phyloP scores from a whole-genome alignment of 1,140 invertebrate species.

The Euwallacea fornicatus region DNA sequence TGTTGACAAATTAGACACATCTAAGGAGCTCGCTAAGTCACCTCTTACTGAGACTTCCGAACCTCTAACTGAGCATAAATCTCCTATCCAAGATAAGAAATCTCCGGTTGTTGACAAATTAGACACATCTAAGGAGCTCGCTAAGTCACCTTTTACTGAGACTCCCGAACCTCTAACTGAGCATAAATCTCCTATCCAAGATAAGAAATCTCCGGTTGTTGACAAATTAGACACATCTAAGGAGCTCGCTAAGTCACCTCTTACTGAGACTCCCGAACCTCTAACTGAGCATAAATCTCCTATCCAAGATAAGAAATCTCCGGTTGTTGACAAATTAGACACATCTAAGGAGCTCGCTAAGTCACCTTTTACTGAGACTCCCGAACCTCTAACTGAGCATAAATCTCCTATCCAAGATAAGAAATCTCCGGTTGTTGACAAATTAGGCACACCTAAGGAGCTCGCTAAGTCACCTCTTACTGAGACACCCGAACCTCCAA shows the following conservation, averaged over 20 bases:
- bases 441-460: not conserved
- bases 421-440: not conserved
- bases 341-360: not conserved
- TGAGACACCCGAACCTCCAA: too few relatives aligned
- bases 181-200: not conserved
- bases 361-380: too few relatives aligned
- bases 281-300: not conserved
- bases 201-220: not conserved
- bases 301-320: not conserved
- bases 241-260: not conserved
- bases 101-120: not conserved
- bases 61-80: not conserved
- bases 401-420: not conserved
- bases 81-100: not conserved
- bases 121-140: not conserved
- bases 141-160: conserved; percentile 1
- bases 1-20: not conserved
- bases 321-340: not conserved
- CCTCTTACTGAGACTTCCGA: too few relatives aligned
- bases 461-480: not conserved
- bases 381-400: too few relatives aligned
- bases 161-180: too few relatives aligned
- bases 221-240: not conserved
- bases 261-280: too few relatives aligned
- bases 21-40: not conserved